phyloP scores from a whole-genome alignment of 2,113 vertebrate species.

The Solea senegalensis region DNA sequence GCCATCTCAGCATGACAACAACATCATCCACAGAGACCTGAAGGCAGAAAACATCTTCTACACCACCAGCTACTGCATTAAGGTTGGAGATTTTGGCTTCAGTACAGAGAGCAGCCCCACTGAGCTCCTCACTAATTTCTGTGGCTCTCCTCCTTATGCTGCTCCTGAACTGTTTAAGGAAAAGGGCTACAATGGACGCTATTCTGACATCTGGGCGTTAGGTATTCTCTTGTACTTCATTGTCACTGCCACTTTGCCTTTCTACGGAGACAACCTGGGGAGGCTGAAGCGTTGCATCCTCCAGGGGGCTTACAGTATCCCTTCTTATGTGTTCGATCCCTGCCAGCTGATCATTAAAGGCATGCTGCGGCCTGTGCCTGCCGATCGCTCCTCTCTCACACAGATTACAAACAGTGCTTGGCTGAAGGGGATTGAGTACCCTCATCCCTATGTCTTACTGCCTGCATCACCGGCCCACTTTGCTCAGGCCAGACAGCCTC shows the following conservation, averaged over 20 bases:
- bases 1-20: constrained; percentile 78
- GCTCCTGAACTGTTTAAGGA: constrained; percentile 82
- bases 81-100: constrained; percentile 85
- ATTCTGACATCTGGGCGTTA: constrained; percentile 83
- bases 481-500: constrained; percentile 28
- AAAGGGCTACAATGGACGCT: constrained; percentile 75
- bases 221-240: constrained; percentile 84
- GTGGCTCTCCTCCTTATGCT: constrained; percentile 82
- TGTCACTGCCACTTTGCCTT: constrained; percentile 79
- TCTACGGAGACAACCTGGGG: constrained; percentile 74
- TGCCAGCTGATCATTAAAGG: constrained; percentile 79
- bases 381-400: constrained; percentile 68
- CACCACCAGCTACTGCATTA: constrained; percentile 81
- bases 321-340: constrained; percentile 64
- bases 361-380: constrained; percentile 76
- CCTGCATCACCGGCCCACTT: constrained; percentile 72
- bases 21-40: constrained; percentile 83
- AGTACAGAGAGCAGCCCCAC: constrained; percentile 61
- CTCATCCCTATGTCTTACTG: constrained; percentile 56
- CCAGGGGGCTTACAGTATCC: constrained; percentile 79
- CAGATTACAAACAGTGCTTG: constrained; percentile 73
- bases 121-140: constrained; percentile 78
- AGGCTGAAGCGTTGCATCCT: constrained; percentile 80
- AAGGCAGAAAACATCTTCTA: constrained; percentile 85
- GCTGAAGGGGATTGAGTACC: constrained; percentile 75